Percentiles rank a stretch among this genome's conserved stretches.
phyloP scores from a whole-genome alignment of 2,113 vertebrate species.

The Sylvietta virens region DNA sequence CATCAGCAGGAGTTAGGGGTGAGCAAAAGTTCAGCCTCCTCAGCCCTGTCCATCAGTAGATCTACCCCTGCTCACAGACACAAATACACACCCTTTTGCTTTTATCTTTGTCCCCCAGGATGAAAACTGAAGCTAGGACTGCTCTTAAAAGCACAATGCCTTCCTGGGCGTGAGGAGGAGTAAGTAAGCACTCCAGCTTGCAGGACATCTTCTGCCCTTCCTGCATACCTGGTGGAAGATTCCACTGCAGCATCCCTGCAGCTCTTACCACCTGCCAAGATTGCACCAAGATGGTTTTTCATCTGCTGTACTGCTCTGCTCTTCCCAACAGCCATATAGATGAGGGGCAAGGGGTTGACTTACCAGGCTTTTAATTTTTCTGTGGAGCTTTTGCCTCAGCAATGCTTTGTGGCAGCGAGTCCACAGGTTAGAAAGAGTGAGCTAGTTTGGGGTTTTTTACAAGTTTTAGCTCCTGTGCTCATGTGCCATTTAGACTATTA shows the following conservation, averaged over 20 bases:
- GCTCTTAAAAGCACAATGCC: neutral
- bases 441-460: neutral
- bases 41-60: neutral
- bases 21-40: neutral
- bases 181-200: neutral
- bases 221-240: neutral
- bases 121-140: neutral
- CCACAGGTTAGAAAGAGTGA: neutral
- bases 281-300: neutral
- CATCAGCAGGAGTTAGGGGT: neutral
- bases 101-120: neutral
- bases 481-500: fast-evolving
- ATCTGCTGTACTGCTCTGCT: neutral
- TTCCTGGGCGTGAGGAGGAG: neutral
- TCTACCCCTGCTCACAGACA: neutral
- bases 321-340: neutral
- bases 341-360: neutral
- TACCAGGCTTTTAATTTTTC: neutral
- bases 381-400: neutral
- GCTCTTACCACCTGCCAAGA: neutral
- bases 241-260: neutral
- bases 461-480: neutral
- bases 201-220: fast-evolving
- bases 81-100: neutral
- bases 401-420: neutral